Base-by-base conservation (phyloP, 1,140 invertebrate species). In the Drosophila rhopaloa region DNA sequence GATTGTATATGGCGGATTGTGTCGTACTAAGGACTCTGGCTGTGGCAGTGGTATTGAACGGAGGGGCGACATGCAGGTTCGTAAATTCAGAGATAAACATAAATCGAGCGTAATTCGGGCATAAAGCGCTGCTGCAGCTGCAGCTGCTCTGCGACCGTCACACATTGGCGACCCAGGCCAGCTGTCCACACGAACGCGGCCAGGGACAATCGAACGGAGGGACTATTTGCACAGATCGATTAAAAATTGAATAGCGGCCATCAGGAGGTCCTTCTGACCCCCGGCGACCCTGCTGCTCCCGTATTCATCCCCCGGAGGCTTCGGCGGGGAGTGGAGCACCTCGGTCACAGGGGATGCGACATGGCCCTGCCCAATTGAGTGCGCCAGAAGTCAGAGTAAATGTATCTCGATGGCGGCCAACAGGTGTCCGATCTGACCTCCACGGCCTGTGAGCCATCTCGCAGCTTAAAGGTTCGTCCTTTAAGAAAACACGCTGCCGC, bases 1-100 rank as follows among this genome's bases (percentile, higher is more conserved):
- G 9, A 3, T 16, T 19, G 16, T 10, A n/a, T 35, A 27, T 14
- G 16, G 14, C 38, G 14, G n/a, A 66, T 9, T 53, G 38, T 8
- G 3, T 6, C 16, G 65, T 37, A 16, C 43, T 27, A 41, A 35
- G 27, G n/a, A 19, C 24, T 62, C 46, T n/a, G 14, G 56, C 57
- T 48, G 61, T 61, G 62, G 44, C 38, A 48, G 44, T 35, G 38
- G 47, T 11, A 68, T 50, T 41, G 68, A 14, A 14, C 40, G 60
- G 70, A n/a, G 9, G 24, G 60, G 56, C 50, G 47, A 43, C 46
- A 71, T 76, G 82, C 66, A 50, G 82, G 79, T 79, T 74, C 75
- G 83, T 88, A 86, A 88, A 88, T 88, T 88, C 76, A 76, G 85
- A 88, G 79, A 86, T 86, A 82, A 86, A 88, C 76, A 86, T 88